A percentile compares a stretch with the other conserved stretches of the same genome.
phyloP scores from a whole-genome alignment of 2,797 vertebrate genomes.

The Crax fasciolata region DNA sequence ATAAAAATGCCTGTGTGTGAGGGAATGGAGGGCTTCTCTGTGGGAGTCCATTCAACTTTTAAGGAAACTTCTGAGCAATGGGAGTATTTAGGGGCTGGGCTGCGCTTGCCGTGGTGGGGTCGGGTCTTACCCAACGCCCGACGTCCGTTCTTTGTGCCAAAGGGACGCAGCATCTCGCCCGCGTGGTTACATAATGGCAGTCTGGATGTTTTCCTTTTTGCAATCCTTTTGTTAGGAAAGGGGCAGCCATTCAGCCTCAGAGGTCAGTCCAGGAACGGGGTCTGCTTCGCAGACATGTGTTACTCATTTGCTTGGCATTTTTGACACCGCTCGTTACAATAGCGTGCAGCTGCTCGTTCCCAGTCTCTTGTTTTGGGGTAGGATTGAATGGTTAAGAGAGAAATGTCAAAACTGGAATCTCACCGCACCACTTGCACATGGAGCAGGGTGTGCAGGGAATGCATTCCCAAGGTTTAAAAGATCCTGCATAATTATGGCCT shows the following conservation, averaged over 20 bases:
- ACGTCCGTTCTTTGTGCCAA: fast-evolving
- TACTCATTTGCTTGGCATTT: slow-evolving; percentile 48
- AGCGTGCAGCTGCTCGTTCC: neutral
- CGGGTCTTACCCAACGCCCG: fast-evolving
- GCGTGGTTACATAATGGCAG: fast-evolving
- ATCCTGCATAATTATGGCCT: neutral
- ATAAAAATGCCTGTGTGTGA: neutral
- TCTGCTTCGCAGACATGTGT: slow-evolving; percentile 21
- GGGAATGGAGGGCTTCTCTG: neutral
- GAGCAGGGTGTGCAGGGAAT: neutral
- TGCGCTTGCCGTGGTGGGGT: neutral
- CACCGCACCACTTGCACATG: neutral
- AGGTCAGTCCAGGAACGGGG: slow-evolving; percentile 28
- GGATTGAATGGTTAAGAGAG: neutral
- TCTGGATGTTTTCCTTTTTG: neutral
- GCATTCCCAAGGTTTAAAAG: neutral
- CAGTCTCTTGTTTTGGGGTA: neutral
- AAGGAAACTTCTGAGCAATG: neutral
- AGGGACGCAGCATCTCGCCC: neutral
- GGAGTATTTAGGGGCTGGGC: neutral
- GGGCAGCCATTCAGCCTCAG: neutral
- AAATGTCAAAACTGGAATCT: neutral
- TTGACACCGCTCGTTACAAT: neutral
- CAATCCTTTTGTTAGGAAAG: neutral
- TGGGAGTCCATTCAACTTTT: neutral